Base-by-base conservation (phyloP, 2,797 vertebrate genomes). In the Graptemys geographica region DNA sequence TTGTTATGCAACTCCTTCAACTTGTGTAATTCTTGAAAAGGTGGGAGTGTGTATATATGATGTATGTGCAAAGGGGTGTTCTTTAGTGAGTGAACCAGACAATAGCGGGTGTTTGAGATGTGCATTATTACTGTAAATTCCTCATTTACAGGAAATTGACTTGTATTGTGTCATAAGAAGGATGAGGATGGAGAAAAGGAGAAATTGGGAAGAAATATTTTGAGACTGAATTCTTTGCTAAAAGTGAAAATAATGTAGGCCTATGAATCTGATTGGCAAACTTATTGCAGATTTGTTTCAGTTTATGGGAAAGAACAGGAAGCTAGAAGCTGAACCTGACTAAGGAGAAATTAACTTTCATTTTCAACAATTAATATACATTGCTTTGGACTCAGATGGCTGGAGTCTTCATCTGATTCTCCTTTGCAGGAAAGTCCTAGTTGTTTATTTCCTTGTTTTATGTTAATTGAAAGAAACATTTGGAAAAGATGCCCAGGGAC, bases 141-240 rank as follows among this genome's bases (percentile, higher is more conserved):
- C 85, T 93, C 33, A 72, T 95, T 95, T 94, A 65, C 53, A 86
- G 79, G 88, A 94, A 90, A 69, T 82, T 90, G 87, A 5, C 47
- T 97, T 92, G 90, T 74, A 84, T 94, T 93, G 65, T 51, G 13
- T 88, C 53, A 93, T 56, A 90, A 94, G 62, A 59, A 56, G 44
- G 56, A 91, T 78, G 78, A 79, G 28, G 47, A 44, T 84, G 31
- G 0, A 1, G 31, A 57, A 87, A 90, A 62, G 51, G 27, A 87
- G 87, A 51, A 87, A 47, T 90, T 88, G 56, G 10, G 79, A 88
- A 74, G 83, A 87, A 53, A 65, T 92, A 41, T 95, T 95, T 81
- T 94, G 76, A 86, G 79, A 85, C 52, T 94, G 69, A n/a, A 89
- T 93, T 95, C 93, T 93, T 95, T 91, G 81, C 69, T 91, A 88